Percentiles rank a stretch among this genome's conserved stretches.
Evolutionary conservation across 2,113 vertebrate species (phyloP).

Genomic region (Telmatochromis sp.): DNA sequence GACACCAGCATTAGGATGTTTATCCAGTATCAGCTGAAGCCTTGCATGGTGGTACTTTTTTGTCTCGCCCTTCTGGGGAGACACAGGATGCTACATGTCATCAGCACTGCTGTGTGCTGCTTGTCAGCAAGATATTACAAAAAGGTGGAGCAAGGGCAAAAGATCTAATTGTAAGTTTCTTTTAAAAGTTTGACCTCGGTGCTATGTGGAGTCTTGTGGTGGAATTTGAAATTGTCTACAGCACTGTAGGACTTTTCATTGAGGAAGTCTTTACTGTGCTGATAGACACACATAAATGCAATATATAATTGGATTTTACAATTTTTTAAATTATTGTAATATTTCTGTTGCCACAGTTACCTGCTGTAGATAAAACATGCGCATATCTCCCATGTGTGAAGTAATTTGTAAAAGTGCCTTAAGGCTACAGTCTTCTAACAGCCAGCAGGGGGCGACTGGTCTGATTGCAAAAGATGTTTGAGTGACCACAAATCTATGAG

Average conservation of each 20-base stretch:
- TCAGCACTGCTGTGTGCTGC: background rate
- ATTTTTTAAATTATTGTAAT: background rate
- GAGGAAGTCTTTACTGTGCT: background rate
- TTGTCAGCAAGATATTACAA: background rate
- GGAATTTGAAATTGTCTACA: background rate
- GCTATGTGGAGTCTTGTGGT: background rate
- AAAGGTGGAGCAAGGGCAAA: background rate
- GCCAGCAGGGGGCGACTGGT: background rate
- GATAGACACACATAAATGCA: background rate
- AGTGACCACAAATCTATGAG: background rate
- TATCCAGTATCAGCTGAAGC: background rate
- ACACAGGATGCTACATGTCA: background rate
- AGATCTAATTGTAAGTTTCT: background rate
- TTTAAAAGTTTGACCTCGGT: background rate
- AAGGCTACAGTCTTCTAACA: background rate
- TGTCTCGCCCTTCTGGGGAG: background rate
- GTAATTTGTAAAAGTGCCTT: background rate
- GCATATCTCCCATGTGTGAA: background rate
- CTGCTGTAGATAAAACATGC: background rate
- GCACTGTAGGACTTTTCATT: background rate
- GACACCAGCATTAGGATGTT: background rate
- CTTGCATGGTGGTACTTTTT: background rate
- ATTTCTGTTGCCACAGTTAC: background rate
- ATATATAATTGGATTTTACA: background rate
- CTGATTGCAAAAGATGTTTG: background rate